Evolutionary conservation across 2,888 invertebrate genomes (phyloP).

Genomic region (Morpho deidamia): DNA sequence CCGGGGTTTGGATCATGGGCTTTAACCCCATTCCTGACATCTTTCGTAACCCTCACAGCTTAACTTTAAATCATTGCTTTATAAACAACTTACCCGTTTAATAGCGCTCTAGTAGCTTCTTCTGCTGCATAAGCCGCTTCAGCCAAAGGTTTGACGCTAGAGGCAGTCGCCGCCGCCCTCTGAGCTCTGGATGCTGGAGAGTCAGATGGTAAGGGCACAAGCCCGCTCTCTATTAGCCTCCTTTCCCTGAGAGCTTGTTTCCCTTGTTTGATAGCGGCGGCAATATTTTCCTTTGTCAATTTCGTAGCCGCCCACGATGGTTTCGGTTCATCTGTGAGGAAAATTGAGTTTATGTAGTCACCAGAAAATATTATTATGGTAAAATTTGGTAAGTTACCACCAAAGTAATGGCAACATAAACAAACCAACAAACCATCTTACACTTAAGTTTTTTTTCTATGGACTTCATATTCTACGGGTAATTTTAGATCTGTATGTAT

Average conservation of each 20-base stretch:
- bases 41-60: no score
- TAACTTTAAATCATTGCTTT: no score
- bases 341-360: background rate
- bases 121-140: slow-evolving; percentile 83
- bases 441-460: no score
- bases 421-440: no score
- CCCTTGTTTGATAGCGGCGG: slow-evolving; percentile 75
- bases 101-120: slow-evolving; percentile 81
- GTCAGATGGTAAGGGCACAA: slow-evolving; percentile 64
- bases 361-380: no score
- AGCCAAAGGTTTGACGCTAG: slow-evolving; percentile 80
- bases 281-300: slow-evolving; percentile 54
- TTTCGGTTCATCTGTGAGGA: background rate
- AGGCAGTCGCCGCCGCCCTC: slow-evolving; percentile 81
- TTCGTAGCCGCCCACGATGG: slow-evolving; percentile 39
- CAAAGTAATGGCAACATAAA: no score
- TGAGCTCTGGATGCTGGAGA: slow-evolving; percentile 85
- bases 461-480: no score
- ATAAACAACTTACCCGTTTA: slow-evolving; percentile 56
- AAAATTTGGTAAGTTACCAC: no score
- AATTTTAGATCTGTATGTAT: no score
- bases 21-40: no score
- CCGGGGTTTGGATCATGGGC: no score
- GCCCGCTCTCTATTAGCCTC: slow-evolving; percentile 70
- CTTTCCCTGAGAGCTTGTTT: slow-evolving; percentile 76